Percentiles rank a stretch among this genome's conserved stretches.
These are phyloP conservation scores for Bombus picipes DNA, from an alignment of 1,140 invertebrate genomes.

Conservation along the genomic window DNA sequence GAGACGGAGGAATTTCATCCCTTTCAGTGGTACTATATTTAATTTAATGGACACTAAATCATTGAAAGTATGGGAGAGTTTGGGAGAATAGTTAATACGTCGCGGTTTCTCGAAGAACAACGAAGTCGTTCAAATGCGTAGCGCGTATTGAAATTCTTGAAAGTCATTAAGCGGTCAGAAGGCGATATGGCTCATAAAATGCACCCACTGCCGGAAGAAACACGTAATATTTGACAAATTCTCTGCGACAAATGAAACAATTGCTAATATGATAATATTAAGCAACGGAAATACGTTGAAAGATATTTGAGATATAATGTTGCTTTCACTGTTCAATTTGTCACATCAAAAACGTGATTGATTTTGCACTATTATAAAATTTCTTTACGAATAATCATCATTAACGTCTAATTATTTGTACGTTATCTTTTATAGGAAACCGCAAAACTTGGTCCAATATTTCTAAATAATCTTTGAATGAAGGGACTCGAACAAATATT, in stretches of 20 bases:
- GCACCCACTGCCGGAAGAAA: not conserved
- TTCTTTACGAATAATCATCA: not conserved
- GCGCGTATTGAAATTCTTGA: slow-evolving; percentile 1
- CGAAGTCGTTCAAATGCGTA: not conserved
- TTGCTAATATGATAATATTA: not conserved
- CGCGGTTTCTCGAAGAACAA: not conserved
- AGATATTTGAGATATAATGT: not conserved
- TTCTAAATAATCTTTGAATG: not conserved
- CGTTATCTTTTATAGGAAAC: too few relatives aligned
- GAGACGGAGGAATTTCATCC: slow-evolving; percentile 27
- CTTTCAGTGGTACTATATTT: slow-evolving; percentile 34
- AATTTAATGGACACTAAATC: slow-evolving; percentile 40
- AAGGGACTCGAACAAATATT: not conserved
- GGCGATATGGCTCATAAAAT: slow-evolving; percentile 22
- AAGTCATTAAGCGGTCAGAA: not conserved
- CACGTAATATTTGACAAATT: slow-evolving; percentile 30
- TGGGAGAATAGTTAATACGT: not conserved
- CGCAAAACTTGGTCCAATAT: not conserved
- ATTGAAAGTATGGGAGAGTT: not conserved
- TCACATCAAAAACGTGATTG: not conserved
- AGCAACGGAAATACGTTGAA: not conserved
- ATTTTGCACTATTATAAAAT: not conserved
- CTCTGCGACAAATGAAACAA: not conserved
- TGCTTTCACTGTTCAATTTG: not conserved
- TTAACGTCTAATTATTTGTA: too few relatives aligned